A percentile compares a stretch with the other conserved stretches of the same genome.
phyloP scores from a whole-genome alignment of 2,888 invertebrate species.

The Halictus ligatus region DNA sequence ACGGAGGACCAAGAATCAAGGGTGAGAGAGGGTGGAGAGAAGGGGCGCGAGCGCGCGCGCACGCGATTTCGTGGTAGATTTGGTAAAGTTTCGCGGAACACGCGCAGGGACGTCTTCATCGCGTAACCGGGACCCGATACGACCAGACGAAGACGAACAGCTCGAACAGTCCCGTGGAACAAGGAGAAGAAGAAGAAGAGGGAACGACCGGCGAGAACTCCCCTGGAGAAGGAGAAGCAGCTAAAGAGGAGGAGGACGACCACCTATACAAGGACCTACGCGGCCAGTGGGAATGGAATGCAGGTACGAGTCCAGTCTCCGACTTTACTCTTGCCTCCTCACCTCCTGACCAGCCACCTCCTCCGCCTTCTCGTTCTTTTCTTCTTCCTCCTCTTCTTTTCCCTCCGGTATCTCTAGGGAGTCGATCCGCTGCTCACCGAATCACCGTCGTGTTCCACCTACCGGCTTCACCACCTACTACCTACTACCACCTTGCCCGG shows the following conservation, averaged over 20 bases:
- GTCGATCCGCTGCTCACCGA: conserved; percentile 72
- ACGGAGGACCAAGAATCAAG: not conserved
- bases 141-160: conserved; percentile 48
- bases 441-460: conserved; percentile 70
- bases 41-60: not conserved
- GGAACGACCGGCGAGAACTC: conserved; percentile 21
- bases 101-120: conserved; percentile 48
- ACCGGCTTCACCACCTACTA: conserved; percentile 65
- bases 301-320: conserved; percentile 82
- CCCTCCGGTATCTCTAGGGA: conserved; percentile 51
- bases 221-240: conserved; percentile 29
- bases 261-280: conserved; percentile 83
- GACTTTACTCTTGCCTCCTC: conserved; percentile 73
- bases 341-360: conserved; percentile 72
- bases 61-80: conserved; percentile 12
- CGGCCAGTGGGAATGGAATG: conserved; percentile 84
- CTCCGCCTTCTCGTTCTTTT: conserved; percentile 56
- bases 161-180: conserved; percentile 24
- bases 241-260: conserved; percentile 68
- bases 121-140: conserved; percentile 45
- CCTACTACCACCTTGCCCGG: conserved; percentile 57
- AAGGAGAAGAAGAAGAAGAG: conserved; percentile 26
- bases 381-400: conserved; percentile 47
- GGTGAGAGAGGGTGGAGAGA: not conserved
- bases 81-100: conserved; percentile 24